These are phyloP conservation scores for Drosophila watanabei DNA, from an alignment of 1,140 invertebrate species.

Conservation along the genomic window DNA sequence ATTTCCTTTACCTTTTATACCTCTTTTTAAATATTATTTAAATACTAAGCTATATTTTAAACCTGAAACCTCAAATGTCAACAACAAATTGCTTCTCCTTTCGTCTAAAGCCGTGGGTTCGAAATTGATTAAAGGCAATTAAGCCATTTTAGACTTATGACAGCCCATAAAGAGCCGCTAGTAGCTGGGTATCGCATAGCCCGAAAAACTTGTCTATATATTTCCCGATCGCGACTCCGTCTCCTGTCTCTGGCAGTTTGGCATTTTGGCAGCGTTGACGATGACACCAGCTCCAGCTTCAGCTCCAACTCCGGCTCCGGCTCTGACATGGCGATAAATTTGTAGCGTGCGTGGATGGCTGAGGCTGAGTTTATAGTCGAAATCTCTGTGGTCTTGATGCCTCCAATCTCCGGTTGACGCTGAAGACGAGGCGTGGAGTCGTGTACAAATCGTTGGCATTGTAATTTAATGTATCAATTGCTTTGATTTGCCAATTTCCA, in stretches of 20 bases:
- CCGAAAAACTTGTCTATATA: constrained; percentile 47
- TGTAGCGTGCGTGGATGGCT: constrained; percentile 71
- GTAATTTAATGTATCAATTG: constrained; percentile 85
- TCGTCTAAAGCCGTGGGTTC: neutral
- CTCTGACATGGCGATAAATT: constrained; percentile 69
- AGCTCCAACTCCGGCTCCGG: constrained; percentile 37
- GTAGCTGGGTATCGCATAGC: constrained; percentile 70
- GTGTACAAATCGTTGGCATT: constrained; percentile 83
- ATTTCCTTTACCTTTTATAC: neutral
- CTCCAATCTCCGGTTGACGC: constrained; percentile 33
- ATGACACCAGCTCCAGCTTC: constrained; percentile 65
- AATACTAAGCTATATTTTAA: neutral
- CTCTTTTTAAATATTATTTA: neutral
- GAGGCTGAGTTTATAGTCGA: neutral
- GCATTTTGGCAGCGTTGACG: constrained; percentile 74
- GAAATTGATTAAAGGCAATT: constrained; percentile 41
- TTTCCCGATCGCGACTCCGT: constrained; percentile 28
- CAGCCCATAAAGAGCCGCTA: constrained; percentile 24
- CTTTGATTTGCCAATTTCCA: constrained; percentile 83
- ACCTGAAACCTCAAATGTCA: constrained; percentile 10
- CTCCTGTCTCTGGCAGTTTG: constrained; percentile 44
- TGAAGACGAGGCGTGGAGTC: constrained; percentile 76
- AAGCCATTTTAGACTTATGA: constrained; percentile 39
- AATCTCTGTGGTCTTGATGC: constrained; percentile 8
- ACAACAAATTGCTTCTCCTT: constrained; percentile 3